Evolutionary conservation across 2,888 invertebrate genomes (phyloP), one percentile per base, ranked within the genome.

Genomic region (Crematogaster levior): DNA sequence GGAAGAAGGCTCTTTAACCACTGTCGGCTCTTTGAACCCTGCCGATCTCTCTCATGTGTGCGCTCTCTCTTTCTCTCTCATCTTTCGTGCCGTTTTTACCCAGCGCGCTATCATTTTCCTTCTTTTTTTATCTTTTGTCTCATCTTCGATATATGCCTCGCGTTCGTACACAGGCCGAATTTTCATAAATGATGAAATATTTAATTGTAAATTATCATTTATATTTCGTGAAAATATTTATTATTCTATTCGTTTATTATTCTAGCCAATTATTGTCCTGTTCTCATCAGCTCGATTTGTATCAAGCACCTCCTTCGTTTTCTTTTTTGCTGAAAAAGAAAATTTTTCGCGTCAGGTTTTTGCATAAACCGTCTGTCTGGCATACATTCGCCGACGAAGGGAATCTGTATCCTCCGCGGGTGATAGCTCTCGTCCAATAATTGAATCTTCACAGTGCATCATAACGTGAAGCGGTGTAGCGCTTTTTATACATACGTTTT

Each of bases 21-120:
- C 91, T 91, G 93, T 93, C 93, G 93, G 94, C 94, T 93, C 93
- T 94, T 94, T 94, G 93, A 93, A 94, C 94, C 91, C 89, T 87
- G 84, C 83, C 74, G 86, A 66, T 73, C 84, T 85, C 85, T 81
- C 84, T 81, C 84, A 84, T 83, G 84, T 65, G 66, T 65, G 73
- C 77, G 68, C 74, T 68, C 56, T 58, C n/a, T 61, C 82, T 73
- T 53, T 60, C n/a, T 48, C 51, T 86, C 85, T 86, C 85, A 65
- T 86, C 80, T 21, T 80, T 73, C 30, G 80, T 65, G 63, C 60
- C 51, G 37, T 24, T 37, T 79, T 79, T 53, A 61, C 74, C 60
- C 4, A 21, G 15, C 21, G 30, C 34, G 48, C 61, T 81, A 84
- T 84, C 83, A 87, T 85, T 88, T 61, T 80, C 85, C 66, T 86